These are phyloP conservation scores for Xiphophorus couchianus DNA, from an alignment of 2,113 vertebrate species.

Conservation along the genomic window DNA sequence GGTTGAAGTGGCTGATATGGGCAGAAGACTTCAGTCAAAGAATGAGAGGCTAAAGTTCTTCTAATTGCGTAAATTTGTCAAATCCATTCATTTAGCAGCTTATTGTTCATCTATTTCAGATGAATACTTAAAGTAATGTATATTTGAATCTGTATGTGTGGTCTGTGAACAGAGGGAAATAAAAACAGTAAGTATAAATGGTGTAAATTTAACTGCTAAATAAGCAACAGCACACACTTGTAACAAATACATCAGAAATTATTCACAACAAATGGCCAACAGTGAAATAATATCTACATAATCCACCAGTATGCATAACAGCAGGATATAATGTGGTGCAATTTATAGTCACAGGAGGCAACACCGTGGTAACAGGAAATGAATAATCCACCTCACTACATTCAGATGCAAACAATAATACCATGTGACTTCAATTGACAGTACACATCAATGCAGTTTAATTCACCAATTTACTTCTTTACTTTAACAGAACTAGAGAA, in stretches of 20 bases:
- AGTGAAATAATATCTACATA: background rate
- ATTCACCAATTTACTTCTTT: background rate
- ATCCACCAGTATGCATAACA: background rate
- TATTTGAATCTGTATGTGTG: background rate
- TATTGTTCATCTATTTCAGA: no score
- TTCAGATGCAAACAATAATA: background rate
- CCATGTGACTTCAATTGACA: background rate
- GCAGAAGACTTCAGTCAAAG: no score
- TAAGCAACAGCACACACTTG: background rate
- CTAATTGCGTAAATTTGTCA: no score
- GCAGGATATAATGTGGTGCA: background rate
- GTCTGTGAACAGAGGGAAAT: background rate
- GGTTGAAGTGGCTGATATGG: no score
- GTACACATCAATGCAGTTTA: background rate
- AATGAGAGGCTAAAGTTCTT: no score
- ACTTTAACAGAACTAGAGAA: background rate
- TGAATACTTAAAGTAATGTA: no score
- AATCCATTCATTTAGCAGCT: no score
- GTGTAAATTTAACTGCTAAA: background rate
- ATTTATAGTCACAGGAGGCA: background rate
- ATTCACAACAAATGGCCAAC: background rate
- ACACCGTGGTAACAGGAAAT: background rate
- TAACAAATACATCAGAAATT: background rate
- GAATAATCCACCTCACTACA: background rate
- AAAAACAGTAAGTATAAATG: background rate